Base-by-base conservation (phyloP, 64 coral and sea anemone species). In the Orbicella faveolata region DNA sequence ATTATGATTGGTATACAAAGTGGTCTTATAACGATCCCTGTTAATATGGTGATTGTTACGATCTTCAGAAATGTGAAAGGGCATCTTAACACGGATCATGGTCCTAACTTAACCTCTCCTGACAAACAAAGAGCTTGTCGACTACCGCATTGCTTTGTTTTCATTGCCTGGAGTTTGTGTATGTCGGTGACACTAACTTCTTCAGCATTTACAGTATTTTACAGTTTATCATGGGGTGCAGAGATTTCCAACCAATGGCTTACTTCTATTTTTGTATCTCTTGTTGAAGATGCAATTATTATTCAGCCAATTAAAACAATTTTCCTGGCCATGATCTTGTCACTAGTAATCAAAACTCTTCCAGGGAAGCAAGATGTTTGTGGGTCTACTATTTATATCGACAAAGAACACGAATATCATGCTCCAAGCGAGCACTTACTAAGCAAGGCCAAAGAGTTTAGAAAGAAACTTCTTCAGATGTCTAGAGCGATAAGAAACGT, bases 171-270 rank as follows among this genome's bases (percentile, higher is more conserved):
- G 33, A 81, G 26, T 20, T 20, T 94, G 0, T 79, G 74, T 15
- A 48, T 80, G 17, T 36, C 92, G 1, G 89, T 75, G 21, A 79
- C 86, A 33, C 16, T 90, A 5, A 35, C 55, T 4, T 89, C 89
- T 23, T 89, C 93, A 2, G 37, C 83, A 9, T 92, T 98, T 54
- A 87, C 87, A 36, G 39, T 98, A 17, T 89, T 98, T 41, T 98
- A 98, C 79, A 75, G 88, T 0, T 65, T 98, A 34, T 80, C 90
- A 3, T 98, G 89, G 57, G 96, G 93, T 10, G 75, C 76, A 8
- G 89, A 67, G 3, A 98, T 94, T 67, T 94, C 96, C 6, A 79
- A 92, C 14, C 80, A 83, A 3, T 98, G 96, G 96, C 25, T 98
- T 12, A 77, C 85, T 13, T 87, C 89, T 11, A 98, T 92, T 39